Evolutionary conservation across 2,797 vertebrate species (phyloP), one percentile per base, ranked within the genome.

Genomic region (Pyrocephalus nanus): DNA sequence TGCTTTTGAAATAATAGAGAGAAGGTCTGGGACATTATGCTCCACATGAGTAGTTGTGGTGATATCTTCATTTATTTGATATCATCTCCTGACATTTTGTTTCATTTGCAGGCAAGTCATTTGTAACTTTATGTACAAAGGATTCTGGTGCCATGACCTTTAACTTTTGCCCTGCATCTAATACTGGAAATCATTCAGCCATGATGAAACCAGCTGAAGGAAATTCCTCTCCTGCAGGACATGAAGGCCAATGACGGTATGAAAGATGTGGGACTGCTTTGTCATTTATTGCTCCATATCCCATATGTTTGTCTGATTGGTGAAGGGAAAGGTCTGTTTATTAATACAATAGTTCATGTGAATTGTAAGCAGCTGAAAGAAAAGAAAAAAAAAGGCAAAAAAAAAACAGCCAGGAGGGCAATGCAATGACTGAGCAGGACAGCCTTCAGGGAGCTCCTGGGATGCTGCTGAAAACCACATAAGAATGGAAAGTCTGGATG

Each of bases 1-100:
- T 42, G 51, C 77, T 95, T 95, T 86, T 67, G 74, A 62, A 95
- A 92, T 88, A 94, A 70, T 25, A 54, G 62, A 84, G 86, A 86
- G 82, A 66, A 88, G 86, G 86, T 82, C 94, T 79, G 67, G 55
- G 90, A 95, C 80, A 54, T 92, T 79, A 32, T 61, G 93, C 74
- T 94, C 80, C 91, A 82, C 85, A 77, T 82, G 88, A 94, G 79
- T 77, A 84, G 90, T 16, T 94, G 86, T 77, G 80, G 74, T 51
- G 71, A 77, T 84, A 87, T 82, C 90, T 94, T 93, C 86, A 95
- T 92, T 92, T 94, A 92, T 93, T 90, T 88, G 55, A 89, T 76
- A 88, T 58, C 53, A 71, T 77, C 74, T 74, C 64, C 67, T 85
- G 88, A 92, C 91, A 87, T 87, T 86, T 71, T 0, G 0, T 94